Evolutionary conservation across 2,797 vertebrate species (phyloP), one percentile per base, ranked within the genome.

Genomic region (Lepilemur septentrionalis): DNA sequence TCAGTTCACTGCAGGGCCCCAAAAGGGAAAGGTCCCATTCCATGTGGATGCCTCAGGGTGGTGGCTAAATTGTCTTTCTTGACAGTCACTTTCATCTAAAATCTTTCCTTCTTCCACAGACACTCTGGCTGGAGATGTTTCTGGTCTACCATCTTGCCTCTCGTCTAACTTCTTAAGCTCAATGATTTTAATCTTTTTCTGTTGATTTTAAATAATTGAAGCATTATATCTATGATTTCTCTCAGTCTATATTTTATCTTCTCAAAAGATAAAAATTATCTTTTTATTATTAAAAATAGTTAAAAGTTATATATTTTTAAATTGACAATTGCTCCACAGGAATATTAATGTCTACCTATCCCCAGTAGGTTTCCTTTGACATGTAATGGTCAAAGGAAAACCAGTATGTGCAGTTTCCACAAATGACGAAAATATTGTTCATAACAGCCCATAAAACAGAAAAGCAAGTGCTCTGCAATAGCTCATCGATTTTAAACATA

Each of bases 401-500:
- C 4, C 18, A 48, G 43, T 14, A 76, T 79, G 76, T 73, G 5
- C 65, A 50, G 30, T 72, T 95, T 65, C 94, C 3, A 55, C 17
- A 89, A 88, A 50, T 50, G 55, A 28, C 18, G 89, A 57, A 79
- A 81, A 4, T 63, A 63, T 83, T 65, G 0, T 91, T 22, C 38
- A n/a, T 32, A 46, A 43, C 1, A 91, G 28, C 52, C 80, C n/a
- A 65, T 88, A 92, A 57, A 95, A 48, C 4, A 86, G 63, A 93
- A 79, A 95, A 35, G 22, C 6, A 96, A 80, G 28, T 90, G 4
- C 38, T 94, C 41, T 83, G 57, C 30, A 91, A 83, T 52, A 89
- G 22, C 20, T 93, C 35, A 83, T 35, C 52, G 48, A 76, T 84
- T 95, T 93, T 91, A 96, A 93, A 95, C 72, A 79, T 38, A 93